These are phyloP conservation scores for Gymnosoma rotundatum DNA, from an alignment of 2,888 invertebrate species.

Conservation along the genomic window DNA sequence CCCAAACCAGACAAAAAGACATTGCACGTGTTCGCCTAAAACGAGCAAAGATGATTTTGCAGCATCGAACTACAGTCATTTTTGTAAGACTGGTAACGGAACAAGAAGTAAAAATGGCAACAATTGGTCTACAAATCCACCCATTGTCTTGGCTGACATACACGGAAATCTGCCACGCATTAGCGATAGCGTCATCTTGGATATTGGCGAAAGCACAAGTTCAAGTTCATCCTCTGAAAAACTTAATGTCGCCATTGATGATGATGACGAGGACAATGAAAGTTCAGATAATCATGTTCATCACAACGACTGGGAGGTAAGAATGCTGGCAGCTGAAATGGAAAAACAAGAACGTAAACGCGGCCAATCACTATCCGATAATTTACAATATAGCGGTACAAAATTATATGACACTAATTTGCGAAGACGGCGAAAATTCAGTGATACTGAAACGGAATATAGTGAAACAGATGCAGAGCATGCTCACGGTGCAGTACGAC, in stretches of 20 bases:
- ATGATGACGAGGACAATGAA: constrained; percentile 72
- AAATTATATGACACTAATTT: constrained; percentile 76
- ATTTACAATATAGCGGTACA: constrained; percentile 73
- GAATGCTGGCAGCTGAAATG: constrained; percentile 89
- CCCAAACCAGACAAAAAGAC: constrained; percentile 76
- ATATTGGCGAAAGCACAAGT: constrained; percentile 80
- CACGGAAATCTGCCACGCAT: constrained; percentile 82
- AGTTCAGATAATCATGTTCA: constrained; percentile 74
- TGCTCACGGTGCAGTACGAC: constrained; percentile 71
- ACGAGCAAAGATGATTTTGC: constrained; percentile 73
- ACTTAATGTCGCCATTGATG: constrained; percentile 76
- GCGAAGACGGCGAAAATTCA: constrained; percentile 79
- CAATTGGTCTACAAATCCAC: constrained; percentile 59
- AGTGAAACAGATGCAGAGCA: constrained; percentile 79
- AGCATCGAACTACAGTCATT: constrained; percentile 69
- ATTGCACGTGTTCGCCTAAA: constrained; percentile 76
- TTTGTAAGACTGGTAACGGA: constrained; percentile 64
- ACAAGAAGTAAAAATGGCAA: constrained; percentile 54
- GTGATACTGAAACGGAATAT: constrained; percentile 80
- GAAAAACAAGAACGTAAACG: constrained; percentile 84
- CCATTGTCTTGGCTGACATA: constrained; percentile 76
- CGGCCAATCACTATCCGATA: constrained; percentile 78
- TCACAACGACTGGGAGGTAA: constrained; percentile 89
- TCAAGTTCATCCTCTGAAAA: constrained; percentile 79
- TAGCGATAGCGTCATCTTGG: constrained; percentile 81